Evolutionary conservation across 2,113 vertebrate species (phyloP), one percentile per base, ranked within the genome.

Genomic region (Edolisoma coerulescens): DNA sequence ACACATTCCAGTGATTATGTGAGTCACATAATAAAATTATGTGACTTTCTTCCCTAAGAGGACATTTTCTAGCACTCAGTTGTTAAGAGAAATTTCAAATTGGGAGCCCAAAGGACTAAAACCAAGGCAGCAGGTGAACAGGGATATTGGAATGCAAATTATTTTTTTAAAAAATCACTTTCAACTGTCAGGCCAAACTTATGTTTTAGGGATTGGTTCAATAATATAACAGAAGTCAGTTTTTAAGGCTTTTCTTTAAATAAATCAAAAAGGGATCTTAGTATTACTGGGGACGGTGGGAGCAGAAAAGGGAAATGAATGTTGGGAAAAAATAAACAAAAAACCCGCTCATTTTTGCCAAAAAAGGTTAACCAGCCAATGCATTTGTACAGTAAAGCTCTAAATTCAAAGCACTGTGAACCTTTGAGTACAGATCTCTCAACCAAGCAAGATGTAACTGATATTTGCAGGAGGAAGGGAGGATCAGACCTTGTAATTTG

Each of bases 401-500:
- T 71, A 68, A 68, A 82, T 47, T 41, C 39, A 69, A 93, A 73
- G 33, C 30, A 47, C 61, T 23, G 24, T 7, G 27, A 63, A 42
- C 14, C 17, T 82, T 24, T 5, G 2, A 93, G 23, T 21, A 65
- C 10, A 41, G 47, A 63, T 63, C 39, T 64, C 60, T 67, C 83
- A 93, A 49, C 13, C 11, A 83, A 79, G 63, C 19, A 94, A 84
- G 71, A 89, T 17, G 35, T 74, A 91, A 59, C 42, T 80, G 45
- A 21, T 84, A 49, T 44, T 59, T 80, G 33, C 76, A 86, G 59
- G 27, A 95, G 21, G 67, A 83, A 90, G 23, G 41, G 54, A 80
- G 37, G 37, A 77, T 74, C 52, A 71, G 73, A 81, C 47, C 42
- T 85, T 35, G 24, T 37, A 70, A 95, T 92, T 89, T 91, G n/a